phyloP scores from a whole-genome alignment of 2,113 vertebrate genomes.

The Osmerus mordax region DNA sequence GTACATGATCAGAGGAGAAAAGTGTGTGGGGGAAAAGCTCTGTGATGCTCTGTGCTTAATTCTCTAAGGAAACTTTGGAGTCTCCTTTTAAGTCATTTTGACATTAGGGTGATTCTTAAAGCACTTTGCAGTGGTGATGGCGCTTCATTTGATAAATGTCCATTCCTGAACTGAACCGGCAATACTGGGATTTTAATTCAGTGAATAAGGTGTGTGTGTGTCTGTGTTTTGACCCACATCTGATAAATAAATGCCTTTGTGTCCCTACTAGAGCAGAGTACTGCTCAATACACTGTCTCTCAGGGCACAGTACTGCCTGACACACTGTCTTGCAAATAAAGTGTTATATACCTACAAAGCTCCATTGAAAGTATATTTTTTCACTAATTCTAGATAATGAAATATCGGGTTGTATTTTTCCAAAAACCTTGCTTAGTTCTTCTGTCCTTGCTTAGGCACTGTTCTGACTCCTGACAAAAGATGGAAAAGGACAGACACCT shows the following conservation, averaged over 20 bases:
- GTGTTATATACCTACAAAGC: neutral
- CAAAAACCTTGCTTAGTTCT: too few relatives aligned
- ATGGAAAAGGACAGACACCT: too few relatives aligned
- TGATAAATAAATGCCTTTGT: neutral
- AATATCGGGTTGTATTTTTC: too few relatives aligned
- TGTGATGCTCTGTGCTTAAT: too few relatives aligned
- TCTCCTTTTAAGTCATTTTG: neutral
- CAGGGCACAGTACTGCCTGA: neutral
- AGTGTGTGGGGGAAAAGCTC: neutral
- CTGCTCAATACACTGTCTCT: neutral
- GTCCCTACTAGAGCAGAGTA: too few relatives aligned
- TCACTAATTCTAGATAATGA: too few relatives aligned
- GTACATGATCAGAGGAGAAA: neutral
- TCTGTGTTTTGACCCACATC: constrained; percentile 22
- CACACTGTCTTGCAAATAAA: neutral
- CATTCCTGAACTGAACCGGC: neutral
- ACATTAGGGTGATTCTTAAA: constrained; percentile 31
- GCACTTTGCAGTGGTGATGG: constrained; percentile 57
- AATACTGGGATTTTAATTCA: constrained; percentile 18
- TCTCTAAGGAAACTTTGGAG: too few relatives aligned
- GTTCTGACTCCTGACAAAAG: too few relatives aligned
- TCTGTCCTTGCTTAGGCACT: too few relatives aligned
- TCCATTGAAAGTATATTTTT: neutral
- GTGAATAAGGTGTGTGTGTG: neutral
- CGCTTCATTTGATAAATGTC: constrained; percentile 19